Base-by-base conservation (phyloP, 2,113 vertebrate genomes). In the Tricholaema leucomelas region DNA sequence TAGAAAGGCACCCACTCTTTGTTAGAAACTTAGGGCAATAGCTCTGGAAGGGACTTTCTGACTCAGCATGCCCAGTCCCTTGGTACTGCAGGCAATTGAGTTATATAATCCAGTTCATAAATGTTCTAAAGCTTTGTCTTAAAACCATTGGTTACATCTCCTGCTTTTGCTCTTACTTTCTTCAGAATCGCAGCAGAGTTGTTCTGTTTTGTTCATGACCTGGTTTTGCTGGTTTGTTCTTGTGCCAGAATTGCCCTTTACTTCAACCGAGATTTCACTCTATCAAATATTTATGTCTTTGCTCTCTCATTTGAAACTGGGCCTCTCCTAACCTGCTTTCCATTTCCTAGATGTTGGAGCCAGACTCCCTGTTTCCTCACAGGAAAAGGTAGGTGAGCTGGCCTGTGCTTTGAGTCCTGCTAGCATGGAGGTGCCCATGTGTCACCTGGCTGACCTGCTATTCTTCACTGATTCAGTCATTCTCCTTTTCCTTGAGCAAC, bases 201-300 rank as follows among this genome's bases (percentile, higher is more conserved):
- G 3, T 25, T 24, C 20, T 44, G 42, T 44, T 73, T 84, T 58
- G 46, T 72, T 82, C 2, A 4, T 55, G n/a, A 23, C 24, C 21
- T 67, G 18, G 21, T 74, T 92, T 86, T 60, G 58, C 33, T 84
- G 56, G 21, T 82, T 91, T 89, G 78, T 88, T 93, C 81, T 85
- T 72, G 46, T 85, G 84, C 89, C 91, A 95, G 55, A 67, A 89
- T 87, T 93, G 91, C 86, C 91, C 87, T 93, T 95, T 93, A 93
- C 40, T 58, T 5, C 35, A 61, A 30, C 8, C 11, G 48, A 59
- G 40, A 24, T 81, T 73, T 93, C 11, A 1, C 30, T 48, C n/a
- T 35, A 10, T 81, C 11, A 48, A 24, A 20, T 83, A 75, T 69
- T 80, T 86, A 46, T 58, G 61, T 48, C n/a, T 91, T 76, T 48